These are phyloP conservation scores for Drosophila austrosaltans DNA, from an alignment of 2,888 invertebrate species.

Conservation along the genomic window DNA sequence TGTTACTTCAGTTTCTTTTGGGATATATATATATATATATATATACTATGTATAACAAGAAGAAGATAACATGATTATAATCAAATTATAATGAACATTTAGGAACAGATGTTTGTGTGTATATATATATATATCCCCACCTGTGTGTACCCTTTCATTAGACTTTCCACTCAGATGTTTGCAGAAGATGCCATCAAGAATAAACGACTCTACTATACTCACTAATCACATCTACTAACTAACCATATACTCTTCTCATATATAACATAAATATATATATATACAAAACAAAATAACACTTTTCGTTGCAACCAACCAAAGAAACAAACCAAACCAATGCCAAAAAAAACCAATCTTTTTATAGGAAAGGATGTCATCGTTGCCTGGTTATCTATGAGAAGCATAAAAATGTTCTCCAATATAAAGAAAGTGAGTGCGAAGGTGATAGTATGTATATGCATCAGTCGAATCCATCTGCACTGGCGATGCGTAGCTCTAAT, in stretches of 20 bases:
- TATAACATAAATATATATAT: constrained; percentile 15
- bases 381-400: constrained; percentile 98
- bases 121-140: neutral
- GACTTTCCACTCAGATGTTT: constrained; percentile 4
- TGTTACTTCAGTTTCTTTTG: neutral
- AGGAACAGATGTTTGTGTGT: constrained; percentile 6
- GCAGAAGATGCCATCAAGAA: neutral
- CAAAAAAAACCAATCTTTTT: constrained; percentile 81
- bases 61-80: neutral
- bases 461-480: constrained; percentile 84
- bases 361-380: constrained; percentile 95
- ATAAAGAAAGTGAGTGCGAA: constrained; percentile 97
- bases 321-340: neutral
- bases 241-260: constrained; percentile 16
- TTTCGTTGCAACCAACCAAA: constrained; percentile 72
- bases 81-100: neutral
- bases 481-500: constrained; percentile 84
- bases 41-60: neutral
- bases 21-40: neutral
- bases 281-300: constrained; percentile 48
- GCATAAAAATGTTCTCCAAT: constrained; percentile 96
- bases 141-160: constrained; percentile 3
- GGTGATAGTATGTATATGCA: constrained; percentile 85
- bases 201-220: neutral
- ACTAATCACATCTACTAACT: constrained; percentile 22